Evolutionary conservation across 2,888 invertebrate species (phyloP).

Genomic region (Agrilus mali): DNA sequence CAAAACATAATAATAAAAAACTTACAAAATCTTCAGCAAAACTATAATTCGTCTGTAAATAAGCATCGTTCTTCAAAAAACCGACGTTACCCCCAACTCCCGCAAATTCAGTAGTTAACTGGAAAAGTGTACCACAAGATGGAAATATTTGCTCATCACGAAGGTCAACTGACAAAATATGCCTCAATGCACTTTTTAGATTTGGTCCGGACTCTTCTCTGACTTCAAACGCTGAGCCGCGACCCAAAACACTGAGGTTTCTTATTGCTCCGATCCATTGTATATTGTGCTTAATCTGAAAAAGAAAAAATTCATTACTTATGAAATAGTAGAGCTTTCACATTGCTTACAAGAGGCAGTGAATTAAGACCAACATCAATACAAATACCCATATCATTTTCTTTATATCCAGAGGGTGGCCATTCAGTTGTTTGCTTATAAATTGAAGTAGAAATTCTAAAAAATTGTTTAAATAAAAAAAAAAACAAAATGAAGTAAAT

Average conservation of each 20-base stretch:
- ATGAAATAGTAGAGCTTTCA: not conserved
- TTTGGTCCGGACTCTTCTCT: slow-evolving; percentile 82
- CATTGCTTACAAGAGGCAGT: slow-evolving; percentile 38
- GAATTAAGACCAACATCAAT: slow-evolving; percentile 63
- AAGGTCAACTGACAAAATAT: slow-evolving; percentile 65
- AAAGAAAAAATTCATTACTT: slow-evolving; percentile 9
- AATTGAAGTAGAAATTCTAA: slow-evolving; percentile 55
- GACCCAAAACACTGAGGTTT: slow-evolving; percentile 60
- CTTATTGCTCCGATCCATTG: slow-evolving; percentile 82
- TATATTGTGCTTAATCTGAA: slow-evolving; percentile 65
- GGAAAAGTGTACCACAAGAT: slow-evolving; percentile 54
- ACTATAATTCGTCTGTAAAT: slow-evolving; percentile 52
- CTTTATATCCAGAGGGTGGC: slow-evolving; percentile 72
- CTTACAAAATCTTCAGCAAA: slow-evolving; percentile 17
- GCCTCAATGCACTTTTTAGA: slow-evolving; percentile 76
- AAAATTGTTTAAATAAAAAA: slow-evolving; percentile 6
- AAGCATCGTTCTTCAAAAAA: slow-evolving; percentile 71
- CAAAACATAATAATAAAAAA: slow-evolving; percentile 2
- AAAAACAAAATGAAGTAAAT: not conserved
- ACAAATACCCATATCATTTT: slow-evolving; percentile 64
- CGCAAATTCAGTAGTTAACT: slow-evolving; percentile 71
- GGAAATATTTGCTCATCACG: slow-evolving; percentile 76
- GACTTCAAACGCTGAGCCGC: slow-evolving; percentile 68
- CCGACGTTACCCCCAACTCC: slow-evolving; percentile 87
- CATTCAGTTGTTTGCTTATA: slow-evolving; percentile 68